Evolutionary conservation across 2,888 invertebrate genomes (phyloP), one percentile per base, ranked within the genome.

Genomic region (Limulus polyphemus): DNA sequence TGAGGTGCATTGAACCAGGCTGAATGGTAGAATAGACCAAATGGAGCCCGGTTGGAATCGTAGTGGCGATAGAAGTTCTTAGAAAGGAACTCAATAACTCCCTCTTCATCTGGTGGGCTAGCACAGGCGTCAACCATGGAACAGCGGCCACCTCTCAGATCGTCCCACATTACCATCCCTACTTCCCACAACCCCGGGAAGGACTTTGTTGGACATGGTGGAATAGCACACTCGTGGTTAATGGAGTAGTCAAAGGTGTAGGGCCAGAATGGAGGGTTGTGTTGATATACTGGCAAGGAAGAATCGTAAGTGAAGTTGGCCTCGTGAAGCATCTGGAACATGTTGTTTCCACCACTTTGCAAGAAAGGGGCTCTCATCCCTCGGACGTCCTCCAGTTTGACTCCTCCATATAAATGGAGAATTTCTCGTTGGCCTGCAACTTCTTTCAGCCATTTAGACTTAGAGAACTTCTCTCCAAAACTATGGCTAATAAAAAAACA

Each of bases 111-210:
- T 10, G 89, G 83, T 61, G 93, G 92, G 74, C 92, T 92, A 62
- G 90, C 88, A 75, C 93, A 94, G 59, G 92, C 92, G 74, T 94
- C 93, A 67, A 90, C 92, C 93, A 93, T 94, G 10, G 92, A 92
- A 75, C 93, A 94, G 68, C 93, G 83, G 13, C 93, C 93, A 50
- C 93, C 93, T 55, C 70, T 62, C 72, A 92, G 79, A 77, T 93
- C 93, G 78, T 91, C 91, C 93, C 92, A 93, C 93, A 93, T 93
- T 61, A 93, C 92, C 92, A 93, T 92, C 55, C 93, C 93, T 13
- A 67, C 65, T 50, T 67, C 67, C 67, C 67, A 67, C 14, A 67
- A 17, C 12, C 67, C 92, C 70, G 93, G 93, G 77, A 91, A 94
- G 55, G 91, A 90, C 73, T 89, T 85, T 10, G 91, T 92, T 9